Conservation (phyloP, 2,797 vertebrate genomes). For the Siniperca scherzeri region DNA sequence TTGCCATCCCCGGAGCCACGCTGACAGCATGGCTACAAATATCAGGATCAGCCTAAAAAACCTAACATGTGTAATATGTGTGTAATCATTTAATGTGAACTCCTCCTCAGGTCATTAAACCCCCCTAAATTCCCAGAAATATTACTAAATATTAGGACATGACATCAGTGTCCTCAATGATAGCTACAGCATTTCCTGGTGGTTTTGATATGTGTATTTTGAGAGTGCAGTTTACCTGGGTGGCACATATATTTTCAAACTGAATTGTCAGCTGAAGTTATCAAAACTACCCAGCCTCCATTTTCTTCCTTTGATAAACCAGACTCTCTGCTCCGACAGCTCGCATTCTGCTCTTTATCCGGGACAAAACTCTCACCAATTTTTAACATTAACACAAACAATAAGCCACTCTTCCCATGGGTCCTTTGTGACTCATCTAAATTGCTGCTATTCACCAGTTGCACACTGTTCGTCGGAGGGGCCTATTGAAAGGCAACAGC, state of each 20-base stretch:
- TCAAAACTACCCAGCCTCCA: slow-evolving; percentile 15
- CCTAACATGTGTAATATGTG: background rate
- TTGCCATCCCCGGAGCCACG: no score
- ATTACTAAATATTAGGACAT: background rate
- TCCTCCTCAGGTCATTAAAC: background rate
- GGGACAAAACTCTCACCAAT: slow-evolving; percentile 36
- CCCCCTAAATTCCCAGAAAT: background rate
- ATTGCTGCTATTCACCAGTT: slow-evolving; percentile 68
- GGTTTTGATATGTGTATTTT: slow-evolving; percentile 11
- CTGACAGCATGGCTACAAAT: background rate
- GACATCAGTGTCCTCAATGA: background rate
- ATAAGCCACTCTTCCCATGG: slow-evolving; percentile 56
- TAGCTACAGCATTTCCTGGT: background rate
- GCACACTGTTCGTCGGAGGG: slow-evolving; percentile 41
- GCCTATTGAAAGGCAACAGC: slow-evolving; percentile 58
- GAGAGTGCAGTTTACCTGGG: slow-evolving; percentile 1
- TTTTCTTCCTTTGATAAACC: slow-evolving; percentile 43
- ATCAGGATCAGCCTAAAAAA: background rate
- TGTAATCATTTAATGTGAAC: background rate
- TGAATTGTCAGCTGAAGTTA: slow-evolving; percentile 20
- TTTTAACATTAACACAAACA: slow-evolving; percentile 66
- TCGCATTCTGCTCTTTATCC: slow-evolving; percentile 35
- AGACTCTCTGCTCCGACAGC: slow-evolving; percentile 28
- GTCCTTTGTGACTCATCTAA: slow-evolving; percentile 75
- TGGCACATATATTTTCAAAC: slow-evolving; percentile 23